Evolutionary conservation across 2,113 vertebrate genomes (phyloP).

Genomic region (Xiphophorus couchianus): DNA sequence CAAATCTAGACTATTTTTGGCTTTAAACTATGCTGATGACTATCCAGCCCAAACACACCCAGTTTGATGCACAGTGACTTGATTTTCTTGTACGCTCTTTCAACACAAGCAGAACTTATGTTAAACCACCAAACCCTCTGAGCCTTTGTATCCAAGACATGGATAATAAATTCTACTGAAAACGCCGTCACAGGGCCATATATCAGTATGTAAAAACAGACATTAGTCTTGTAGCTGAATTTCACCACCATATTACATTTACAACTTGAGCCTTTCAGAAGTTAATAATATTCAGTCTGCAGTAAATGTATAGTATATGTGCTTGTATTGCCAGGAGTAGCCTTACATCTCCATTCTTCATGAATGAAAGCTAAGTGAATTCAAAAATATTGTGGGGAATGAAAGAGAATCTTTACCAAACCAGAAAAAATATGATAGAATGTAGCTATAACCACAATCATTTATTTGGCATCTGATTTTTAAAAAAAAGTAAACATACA

Average conservation of each 20-base stretch:
- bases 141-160: constrained; percentile 31
- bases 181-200: constrained; percentile 35
- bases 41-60: background rate
- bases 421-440: constrained; percentile 4
- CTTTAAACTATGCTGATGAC: background rate
- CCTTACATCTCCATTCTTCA: constrained; percentile 38
- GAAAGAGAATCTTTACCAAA: constrained; percentile 35
- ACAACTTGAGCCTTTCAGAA: constrained; percentile 53
- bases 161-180: constrained; percentile 56
- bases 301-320: constrained; percentile 45
- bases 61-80: background rate
- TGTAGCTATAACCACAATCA: background rate
- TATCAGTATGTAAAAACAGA: constrained; percentile 55
- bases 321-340: constrained; percentile 54
- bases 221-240: constrained; percentile 33
- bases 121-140: constrained; percentile 20
- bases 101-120: constrained; percentile 36
- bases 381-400: constrained; percentile 17
- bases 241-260: constrained; percentile 54
- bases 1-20: background rate
- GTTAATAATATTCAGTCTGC: constrained; percentile 55
- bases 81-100: background rate
- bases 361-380: constrained; percentile 40
- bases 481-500: too few relatives aligned
- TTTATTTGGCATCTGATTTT: background rate